These are phyloP conservation scores for Patiria pectinifera DNA, from an alignment of 53 echinoderm and acorn worm genomes.

Conservation along the genomic window DNA sequence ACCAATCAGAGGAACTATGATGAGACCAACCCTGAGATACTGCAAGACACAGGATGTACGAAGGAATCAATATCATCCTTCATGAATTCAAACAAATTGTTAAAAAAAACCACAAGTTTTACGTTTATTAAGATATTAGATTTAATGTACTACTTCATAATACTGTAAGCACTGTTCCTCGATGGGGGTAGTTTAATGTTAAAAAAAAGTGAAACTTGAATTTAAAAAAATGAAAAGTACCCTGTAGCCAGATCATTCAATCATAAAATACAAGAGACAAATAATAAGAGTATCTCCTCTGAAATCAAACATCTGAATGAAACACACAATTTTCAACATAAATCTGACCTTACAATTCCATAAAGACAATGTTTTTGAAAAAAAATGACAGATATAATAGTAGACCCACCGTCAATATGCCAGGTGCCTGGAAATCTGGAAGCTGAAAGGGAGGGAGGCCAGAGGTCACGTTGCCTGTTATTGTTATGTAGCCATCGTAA, in stretches of 20 bases:
- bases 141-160: too few relatives aligned
- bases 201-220: too few relatives aligned
- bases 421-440: constrained; percentile 68
- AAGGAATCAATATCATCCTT: background rate
- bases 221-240: too few relatives aligned
- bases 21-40: constrained; percentile 75
- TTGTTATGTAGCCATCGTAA: constrained; percentile 42
- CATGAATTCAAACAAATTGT: too few relatives aligned
- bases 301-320: background rate
- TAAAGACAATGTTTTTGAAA: background rate
- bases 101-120: too few relatives aligned
- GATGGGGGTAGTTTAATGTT: too few relatives aligned
- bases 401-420: constrained; percentile 69
- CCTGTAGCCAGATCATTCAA: too few relatives aligned
- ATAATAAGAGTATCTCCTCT: too few relatives aligned
- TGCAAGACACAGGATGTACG: constrained; percentile 16
- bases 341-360: too few relatives aligned
- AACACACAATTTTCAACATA: background rate
- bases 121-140: too few relatives aligned
- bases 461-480: constrained; percentile 80
- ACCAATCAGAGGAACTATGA: constrained; percentile 86
- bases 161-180: too few relatives aligned
- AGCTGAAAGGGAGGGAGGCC: constrained; percentile 73
- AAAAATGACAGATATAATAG: background rate
- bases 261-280: too few relatives aligned